Percentiles rank a stretch among this genome's conserved stretches.
Conservation (phyloP, 2,113 vertebrate species). For the Dasyurus viverrinus region DNA sequence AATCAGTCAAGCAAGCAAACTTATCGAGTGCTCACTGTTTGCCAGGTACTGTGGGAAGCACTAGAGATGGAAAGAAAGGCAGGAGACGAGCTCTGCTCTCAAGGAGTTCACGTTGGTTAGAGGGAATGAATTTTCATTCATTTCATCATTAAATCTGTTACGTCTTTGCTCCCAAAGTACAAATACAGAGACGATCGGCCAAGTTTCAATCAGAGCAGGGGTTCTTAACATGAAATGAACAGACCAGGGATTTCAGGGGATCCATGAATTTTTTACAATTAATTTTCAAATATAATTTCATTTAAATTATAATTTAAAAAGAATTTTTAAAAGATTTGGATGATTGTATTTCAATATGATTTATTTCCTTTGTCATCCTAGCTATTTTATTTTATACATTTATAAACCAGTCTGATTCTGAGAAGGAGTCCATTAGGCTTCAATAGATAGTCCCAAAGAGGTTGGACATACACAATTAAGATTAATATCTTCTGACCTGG, state of each 20-base stretch:
- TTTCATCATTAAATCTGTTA: conserved; percentile 24
- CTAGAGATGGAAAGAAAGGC: conserved; percentile 16
- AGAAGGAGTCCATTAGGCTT: neutral
- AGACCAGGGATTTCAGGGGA: neutral
- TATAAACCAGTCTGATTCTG: neutral
- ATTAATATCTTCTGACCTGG: neutral
- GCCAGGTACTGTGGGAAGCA: neutral
- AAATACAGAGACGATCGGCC: conserved; percentile 14
- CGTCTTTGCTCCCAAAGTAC: neutral
- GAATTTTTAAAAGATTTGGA: neutral
- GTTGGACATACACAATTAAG: neutral
- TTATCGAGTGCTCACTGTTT: neutral
- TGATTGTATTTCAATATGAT: neutral
- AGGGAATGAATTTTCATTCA: neutral
- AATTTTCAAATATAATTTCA: no score
- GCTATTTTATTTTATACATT: neutral
- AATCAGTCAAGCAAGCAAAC: neutral
- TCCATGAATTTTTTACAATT: neutral
- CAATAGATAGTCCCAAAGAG: neutral
- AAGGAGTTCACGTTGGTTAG: neutral
- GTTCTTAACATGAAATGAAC: neutral
- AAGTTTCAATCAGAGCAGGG: neutral
- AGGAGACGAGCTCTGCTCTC: neutral
- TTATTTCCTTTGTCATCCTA: neutral
- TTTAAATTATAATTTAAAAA: no score